Evolutionary conservation across 2,113 vertebrate genomes (phyloP).

Genomic region (Erythrocercus mccallii): DNA sequence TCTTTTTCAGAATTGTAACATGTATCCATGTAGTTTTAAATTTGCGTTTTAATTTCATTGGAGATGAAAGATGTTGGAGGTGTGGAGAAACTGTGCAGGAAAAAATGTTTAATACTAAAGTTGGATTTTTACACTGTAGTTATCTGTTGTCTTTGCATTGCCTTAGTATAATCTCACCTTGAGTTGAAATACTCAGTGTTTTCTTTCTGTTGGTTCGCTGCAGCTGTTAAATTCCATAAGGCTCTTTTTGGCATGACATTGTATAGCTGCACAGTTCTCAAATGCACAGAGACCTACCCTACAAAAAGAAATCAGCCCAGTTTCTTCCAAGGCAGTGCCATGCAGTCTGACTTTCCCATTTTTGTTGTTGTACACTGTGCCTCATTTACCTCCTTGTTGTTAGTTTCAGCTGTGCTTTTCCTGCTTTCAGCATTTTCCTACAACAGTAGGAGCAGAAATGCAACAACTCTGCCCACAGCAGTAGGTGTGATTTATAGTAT

Average conservation of each 20-base stretch:
- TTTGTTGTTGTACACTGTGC: not conserved
- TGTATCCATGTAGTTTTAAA: not conserved
- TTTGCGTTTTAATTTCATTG: not conserved
- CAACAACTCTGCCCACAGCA: not conserved
- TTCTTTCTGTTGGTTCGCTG: not conserved
- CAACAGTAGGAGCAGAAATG: not conserved
- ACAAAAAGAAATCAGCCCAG: not conserved
- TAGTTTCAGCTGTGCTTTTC: not conserved
- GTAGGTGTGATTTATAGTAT: constrained; percentile 33
- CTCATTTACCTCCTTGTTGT: not conserved
- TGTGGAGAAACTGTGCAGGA: not conserved
- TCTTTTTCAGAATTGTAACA: not conserved
- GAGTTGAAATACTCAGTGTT: not conserved
- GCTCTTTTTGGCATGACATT: not conserved
- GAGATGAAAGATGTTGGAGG: not conserved
- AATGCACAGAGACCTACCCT: not conserved
- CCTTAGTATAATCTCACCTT: not conserved
- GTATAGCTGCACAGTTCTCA: not conserved
- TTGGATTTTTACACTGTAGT: not conserved
- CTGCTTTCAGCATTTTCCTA: not conserved
- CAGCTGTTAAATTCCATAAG: not conserved
- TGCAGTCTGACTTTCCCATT: not conserved
- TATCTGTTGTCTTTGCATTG: not conserved
- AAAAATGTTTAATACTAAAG: not conserved
- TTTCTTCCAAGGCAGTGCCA: not conserved